Conservation (phyloP, 2,888 invertebrate species). For the Drosophila quinaria region DNA sequence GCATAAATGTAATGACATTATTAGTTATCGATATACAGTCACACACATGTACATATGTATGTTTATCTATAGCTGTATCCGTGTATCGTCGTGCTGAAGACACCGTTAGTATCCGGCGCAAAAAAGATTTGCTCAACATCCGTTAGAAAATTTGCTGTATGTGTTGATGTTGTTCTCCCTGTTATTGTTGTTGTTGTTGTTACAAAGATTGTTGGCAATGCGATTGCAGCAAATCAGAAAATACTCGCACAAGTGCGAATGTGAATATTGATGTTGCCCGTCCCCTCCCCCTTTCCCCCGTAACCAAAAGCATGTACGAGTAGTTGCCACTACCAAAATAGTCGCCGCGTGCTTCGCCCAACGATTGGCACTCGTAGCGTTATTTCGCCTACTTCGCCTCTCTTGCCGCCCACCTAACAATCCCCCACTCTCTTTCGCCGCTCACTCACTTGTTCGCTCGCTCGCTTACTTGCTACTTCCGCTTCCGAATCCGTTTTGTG, state of each 20-base stretch:
- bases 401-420: neutral
- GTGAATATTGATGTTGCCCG: constrained; percentile 75
- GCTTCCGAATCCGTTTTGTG: constrained; percentile 82
- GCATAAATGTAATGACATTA: constrained; percentile 80
- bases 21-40: constrained; percentile 70
- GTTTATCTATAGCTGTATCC: constrained; percentile 20
- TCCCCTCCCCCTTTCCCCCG: neutral
- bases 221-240: constrained; percentile 79
- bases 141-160: constrained; percentile 65
- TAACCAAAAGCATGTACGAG: constrained; percentile 14
- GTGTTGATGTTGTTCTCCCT: constrained; percentile 20
- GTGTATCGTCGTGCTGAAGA: constrained; percentile 47
- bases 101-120: constrained; percentile 75
- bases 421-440: neutral
- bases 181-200: constrained; percentile 49
- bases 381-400: constrained; percentile 64
- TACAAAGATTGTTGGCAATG: constrained; percentile 65
- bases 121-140: constrained; percentile 77
- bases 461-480: constrained; percentile 81
- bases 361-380: constrained; percentile 60
- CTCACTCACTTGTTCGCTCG: constrained; percentile 37
- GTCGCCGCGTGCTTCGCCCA: constrained; percentile 22
- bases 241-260: constrained; percentile 81
- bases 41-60: constrained; percentile 3
- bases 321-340: constrained; percentile 38